Base-by-base conservation (phyloP, 2,113 vertebrate species). In the Vulpes vulpes region DNA sequence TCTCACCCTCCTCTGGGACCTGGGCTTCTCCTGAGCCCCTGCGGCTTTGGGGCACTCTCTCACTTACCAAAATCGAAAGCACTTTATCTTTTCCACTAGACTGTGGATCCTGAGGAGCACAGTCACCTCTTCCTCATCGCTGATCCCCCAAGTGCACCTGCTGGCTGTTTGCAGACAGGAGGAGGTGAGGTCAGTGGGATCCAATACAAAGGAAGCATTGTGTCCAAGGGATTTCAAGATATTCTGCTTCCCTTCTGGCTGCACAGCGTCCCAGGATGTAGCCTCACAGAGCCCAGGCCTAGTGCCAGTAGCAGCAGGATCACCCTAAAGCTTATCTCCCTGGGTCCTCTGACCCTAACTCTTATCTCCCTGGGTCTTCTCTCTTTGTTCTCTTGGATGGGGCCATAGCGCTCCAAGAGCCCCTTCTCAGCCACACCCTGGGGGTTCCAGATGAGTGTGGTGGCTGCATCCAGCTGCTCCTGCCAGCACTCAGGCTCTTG, bases 11-110 rank as follows among this genome's bases (percentile, higher is more conserved):
- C 32, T 35, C 59, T 11, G 53, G 11, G 23, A 83, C 55, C n/a
- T 3, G 11, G 38, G 27, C 43, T 85, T 20, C 78, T 19, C 23
- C 17, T 30, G 32, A 8, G 43, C 62, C 85, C 23, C 60, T 2
- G 0, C 0, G 1, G 79, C 38, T 3, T 12, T 0, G 5, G 51
- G 25, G 9, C 19, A 19, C 15, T 16, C 1, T 17, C 32, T 16
- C 1, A 0, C 27, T 19, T 20, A 14, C 9, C 1, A 9, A 60
- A 23, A 23, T 7, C 12, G 1, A 5, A 5, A 8, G 43, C 2
- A 1, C 11, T 59, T 53, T 10, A 4, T 64, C 78, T 74, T 55
- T 30, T 57, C 62, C 17, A 0, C 23, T n/a, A 19, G 49, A 38
- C 30, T 8, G 14, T 20, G 71, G 14, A 64, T 32, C 51, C 38